phyloP scores from a whole-genome alignment of 2,113 vertebrate species.

The Pteropus alecto region DNA sequence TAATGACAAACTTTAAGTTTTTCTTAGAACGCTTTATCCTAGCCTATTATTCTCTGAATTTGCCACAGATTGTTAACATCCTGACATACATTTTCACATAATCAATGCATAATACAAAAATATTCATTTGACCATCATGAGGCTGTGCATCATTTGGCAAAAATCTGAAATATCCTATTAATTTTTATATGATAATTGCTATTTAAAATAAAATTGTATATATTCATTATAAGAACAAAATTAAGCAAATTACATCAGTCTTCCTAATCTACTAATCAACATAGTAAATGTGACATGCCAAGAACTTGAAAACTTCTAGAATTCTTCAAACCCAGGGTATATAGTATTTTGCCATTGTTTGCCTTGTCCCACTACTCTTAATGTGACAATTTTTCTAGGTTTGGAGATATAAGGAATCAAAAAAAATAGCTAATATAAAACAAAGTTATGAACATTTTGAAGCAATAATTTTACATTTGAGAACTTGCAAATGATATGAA shows the following conservation, averaged over 20 bases:
- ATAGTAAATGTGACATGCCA: neutral
- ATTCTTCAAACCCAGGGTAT: neutral
- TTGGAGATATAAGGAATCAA: neutral
- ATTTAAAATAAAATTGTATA: neutral
- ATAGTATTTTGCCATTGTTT: neutral
- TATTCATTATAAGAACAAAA: slow-evolving; percentile 39
- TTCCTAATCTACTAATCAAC: slow-evolving; percentile 24
- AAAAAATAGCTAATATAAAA: slow-evolving; percentile 23
- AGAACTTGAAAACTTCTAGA: neutral
- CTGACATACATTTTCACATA: slow-evolving; percentile 6
- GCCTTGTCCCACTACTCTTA: slow-evolving; percentile 6
- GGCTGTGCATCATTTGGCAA: neutral
- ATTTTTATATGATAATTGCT: neutral
- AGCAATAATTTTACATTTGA: slow-evolving; percentile 32
- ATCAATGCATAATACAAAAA: slow-evolving; percentile 15
- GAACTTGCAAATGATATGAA: slow-evolving; percentile 29
- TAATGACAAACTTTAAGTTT: neutral
- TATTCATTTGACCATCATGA: neutral
- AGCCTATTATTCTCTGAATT: neutral
- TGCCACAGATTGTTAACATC: neutral
- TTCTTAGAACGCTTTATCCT: slow-evolving; percentile 18
- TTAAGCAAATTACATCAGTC: slow-evolving; percentile 24
- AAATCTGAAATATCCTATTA: neutral
- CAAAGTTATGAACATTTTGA: neutral
- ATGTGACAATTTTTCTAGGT: slow-evolving; percentile 22